phyloP scores from a whole-genome alignment of 2,113 vertebrate genomes.

The Hemicordylus capensis region DNA sequence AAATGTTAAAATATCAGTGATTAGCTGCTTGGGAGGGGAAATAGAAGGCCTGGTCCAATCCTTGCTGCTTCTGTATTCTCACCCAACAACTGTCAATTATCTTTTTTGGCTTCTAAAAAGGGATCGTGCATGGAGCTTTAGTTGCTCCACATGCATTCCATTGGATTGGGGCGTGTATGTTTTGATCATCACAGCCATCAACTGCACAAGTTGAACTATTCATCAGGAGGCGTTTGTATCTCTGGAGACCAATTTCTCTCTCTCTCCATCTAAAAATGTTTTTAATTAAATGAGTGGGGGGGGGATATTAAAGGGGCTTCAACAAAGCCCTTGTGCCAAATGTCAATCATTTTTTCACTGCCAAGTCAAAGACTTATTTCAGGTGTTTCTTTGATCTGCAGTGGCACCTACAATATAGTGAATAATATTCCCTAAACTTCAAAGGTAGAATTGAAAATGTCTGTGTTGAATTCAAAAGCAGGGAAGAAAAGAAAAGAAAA shows the following conservation, averaged over 20 bases:
- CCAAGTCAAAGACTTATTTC: slow-evolving; percentile 39
- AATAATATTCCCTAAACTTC: slow-evolving; percentile 30
- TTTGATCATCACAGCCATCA: background rate
- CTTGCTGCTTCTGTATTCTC: too few relatives aligned
- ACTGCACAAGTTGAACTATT: background rate
- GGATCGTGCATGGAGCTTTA: too few relatives aligned
- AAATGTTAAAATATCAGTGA: background rate
- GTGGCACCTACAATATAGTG: slow-evolving; percentile 20
- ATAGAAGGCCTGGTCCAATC: background rate
- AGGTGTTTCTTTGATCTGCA: slow-evolving; percentile 37
- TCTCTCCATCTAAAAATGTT: background rate
- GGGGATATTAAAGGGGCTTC: background rate
- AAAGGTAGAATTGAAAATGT: slow-evolving; percentile 39
- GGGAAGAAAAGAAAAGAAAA: background rate
- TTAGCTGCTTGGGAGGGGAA: background rate
- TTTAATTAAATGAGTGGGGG: background rate
- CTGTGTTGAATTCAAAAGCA: slow-evolving; percentile 12
- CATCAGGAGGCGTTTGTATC: background rate
- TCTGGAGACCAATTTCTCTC: slow-evolving; percentile 26
- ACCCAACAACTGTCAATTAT: background rate
- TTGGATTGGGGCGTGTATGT: background rate
- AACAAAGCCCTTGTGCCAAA: background rate
- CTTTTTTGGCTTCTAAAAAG: background rate
- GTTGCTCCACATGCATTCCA: background rate
- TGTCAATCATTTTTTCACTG: slow-evolving; percentile 31